Base-by-base conservation (phyloP, 1,140 invertebrate genomes). In the Matsumurasca onukii region DNA sequence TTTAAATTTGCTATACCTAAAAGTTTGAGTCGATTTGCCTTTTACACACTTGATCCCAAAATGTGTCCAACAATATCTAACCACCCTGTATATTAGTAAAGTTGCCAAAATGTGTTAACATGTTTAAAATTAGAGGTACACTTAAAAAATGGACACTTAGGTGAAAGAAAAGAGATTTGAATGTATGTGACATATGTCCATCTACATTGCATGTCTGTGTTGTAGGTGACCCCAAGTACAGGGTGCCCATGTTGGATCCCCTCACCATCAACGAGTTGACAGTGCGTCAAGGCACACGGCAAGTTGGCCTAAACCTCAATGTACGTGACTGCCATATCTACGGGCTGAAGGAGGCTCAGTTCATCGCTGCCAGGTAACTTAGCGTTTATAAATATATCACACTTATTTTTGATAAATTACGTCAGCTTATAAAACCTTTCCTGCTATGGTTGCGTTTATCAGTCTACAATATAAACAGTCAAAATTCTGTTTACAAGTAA, bases 241-340 rank as follows among this genome's bases (percentile, higher is more conserved):
- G 74, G 20, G 73, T 72, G 48, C 74, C 74, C 13, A 68, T 69
- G 29, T 31, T 80, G 12, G 75, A 79, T 30, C 72, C 76, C 0
- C 66, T 79, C 5, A 17, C 63, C 13, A 74, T 80, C 1, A 69
- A 73, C 31, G 68, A 75, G 13, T 51, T 78, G 24, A 61, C 72
- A 17, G 66, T 72, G 0, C 70, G 73, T 24, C 74, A 76, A 67
- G 75, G 75, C 1, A 71, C 73, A 13, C 75, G 71, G 39, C 68
- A 75, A n/a, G 69, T 79, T 0, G 72, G 75, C 2, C 68, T 81
- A 13, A 74, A 73, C 13, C 48, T 82, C 0, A 74, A 51, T 24
- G 79, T 83, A n/a, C 74, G 55, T 3, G 76, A 83, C n/a, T 72
- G 78, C 2, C 72, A 78, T 29, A 69, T 83, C 1, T 34, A 76